Evolutionary conservation across 2,797 vertebrate genomes (phyloP).

Genomic region (Iguana delicatissima): DNA sequence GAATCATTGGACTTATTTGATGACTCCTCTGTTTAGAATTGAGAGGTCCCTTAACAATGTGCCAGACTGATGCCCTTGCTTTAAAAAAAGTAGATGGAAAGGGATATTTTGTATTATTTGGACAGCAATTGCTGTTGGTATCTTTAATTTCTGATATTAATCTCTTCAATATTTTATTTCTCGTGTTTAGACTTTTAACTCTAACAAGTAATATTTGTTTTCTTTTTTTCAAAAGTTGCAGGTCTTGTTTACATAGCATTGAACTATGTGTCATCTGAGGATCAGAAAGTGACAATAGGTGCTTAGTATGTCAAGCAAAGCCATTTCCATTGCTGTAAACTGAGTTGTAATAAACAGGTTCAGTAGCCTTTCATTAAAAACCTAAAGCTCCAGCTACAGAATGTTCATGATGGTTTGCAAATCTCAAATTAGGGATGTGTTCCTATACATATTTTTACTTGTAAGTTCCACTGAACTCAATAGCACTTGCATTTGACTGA

Average conservation of each 20-base stretch:
- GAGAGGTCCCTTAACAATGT: background rate
- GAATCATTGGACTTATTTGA: background rate
- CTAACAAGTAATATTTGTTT: too few relatives aligned
- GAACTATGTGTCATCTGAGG: background rate
- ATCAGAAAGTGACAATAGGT: background rate
- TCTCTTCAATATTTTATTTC: background rate
- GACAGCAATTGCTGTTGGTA: background rate
- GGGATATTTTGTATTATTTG: background rate
- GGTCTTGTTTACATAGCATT: rapidly evolving
- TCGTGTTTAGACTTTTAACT: background rate
- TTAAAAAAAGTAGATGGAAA: background rate
- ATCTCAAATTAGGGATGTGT: background rate
- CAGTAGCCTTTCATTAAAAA: background rate
- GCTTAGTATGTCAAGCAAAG: background rate
- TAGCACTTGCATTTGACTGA: background rate
- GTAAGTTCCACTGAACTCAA: background rate
- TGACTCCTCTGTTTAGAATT: background rate
- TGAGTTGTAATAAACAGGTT: background rate
- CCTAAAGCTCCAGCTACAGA: background rate
- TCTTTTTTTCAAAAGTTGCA: background rate
- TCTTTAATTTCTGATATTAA: background rate
- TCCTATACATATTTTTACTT: background rate
- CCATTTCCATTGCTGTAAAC: background rate
- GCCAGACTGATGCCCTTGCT: too few relatives aligned
- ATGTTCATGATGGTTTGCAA: background rate